Conservation (phyloP, 1,140 invertebrate genomes). For the Drosophila biarmipes region DNA sequence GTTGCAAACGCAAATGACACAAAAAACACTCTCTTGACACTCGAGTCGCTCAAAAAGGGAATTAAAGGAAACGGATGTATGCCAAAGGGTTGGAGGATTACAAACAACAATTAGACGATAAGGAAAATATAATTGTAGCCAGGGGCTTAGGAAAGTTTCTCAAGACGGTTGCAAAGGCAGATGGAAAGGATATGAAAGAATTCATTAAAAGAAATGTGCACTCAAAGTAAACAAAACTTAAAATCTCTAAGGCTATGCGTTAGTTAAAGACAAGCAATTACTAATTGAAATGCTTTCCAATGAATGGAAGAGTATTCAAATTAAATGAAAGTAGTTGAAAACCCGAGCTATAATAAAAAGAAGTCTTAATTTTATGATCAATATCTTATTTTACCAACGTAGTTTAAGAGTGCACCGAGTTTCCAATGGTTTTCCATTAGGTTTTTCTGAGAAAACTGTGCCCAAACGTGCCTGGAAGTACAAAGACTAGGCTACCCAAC, state of each 20-base stretch:
- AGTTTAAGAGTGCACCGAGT: background rate
- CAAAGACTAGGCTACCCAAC: constrained; percentile 4
- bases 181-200: constrained; percentile 20
- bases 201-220: constrained; percentile 22
- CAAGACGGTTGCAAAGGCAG: constrained; percentile 10
- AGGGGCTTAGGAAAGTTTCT: constrained; percentile 21
- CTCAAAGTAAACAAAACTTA: constrained; percentile 1
- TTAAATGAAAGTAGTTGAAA: background rate
- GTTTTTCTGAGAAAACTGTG: constrained; percentile 9
- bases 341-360: background rate
- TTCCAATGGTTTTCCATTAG: constrained; percentile 24
- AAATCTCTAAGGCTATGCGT: background rate
- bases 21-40: constrained; percentile 29
- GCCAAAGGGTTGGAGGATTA: constrained; percentile 26
- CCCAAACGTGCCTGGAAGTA: constrained; percentile 27
- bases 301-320: background rate
- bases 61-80: constrained; percentile 48
- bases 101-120: constrained; percentile 46
- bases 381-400: background rate
- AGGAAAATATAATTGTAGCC: constrained; percentile 39
- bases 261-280: background rate
- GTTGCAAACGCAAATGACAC: constrained; percentile 32
- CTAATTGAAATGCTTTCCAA: background rate
- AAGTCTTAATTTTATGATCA: too few species aligned
- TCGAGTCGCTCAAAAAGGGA: constrained; percentile 26